Base-by-base conservation (phyloP, 2,888 invertebrate species). In the Plebejus anna region DNA sequence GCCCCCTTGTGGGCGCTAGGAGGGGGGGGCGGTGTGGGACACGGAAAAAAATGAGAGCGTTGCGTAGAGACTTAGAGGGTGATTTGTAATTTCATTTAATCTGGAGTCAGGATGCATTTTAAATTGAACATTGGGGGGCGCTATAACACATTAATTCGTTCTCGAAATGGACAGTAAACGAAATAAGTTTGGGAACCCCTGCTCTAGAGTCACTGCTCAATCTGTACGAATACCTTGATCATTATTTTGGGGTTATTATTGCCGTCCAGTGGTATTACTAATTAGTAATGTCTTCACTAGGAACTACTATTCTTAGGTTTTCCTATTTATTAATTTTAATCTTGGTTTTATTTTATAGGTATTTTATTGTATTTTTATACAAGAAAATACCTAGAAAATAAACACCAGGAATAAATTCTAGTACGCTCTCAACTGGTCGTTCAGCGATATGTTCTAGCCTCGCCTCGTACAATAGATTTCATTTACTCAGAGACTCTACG, bases 391-490 rank as follows among this genome's bases (percentile, higher is more conserved):
- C 51, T 13, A 32, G 73, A 51, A 73, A 55, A 55, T 73, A 73
- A 32, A 32, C 13, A 28, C 28, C 9, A 42, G 9, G 72, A 11
- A 72, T 72, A 72, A 72, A 72, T 72, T 72, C 22, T 22, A 72
- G 72, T 72, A 72, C 47, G 47, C 72, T 42, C 22, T 22, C 11
- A 22, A 6, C 72, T 28, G 22, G 72, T 51, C 47, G 16, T 66
- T 73, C 16, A 6, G 55, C 47, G 32, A 32, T 73, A 16, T 7
- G 73, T 73, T 73, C 13, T 32, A 32, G 5, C 73, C 47, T 1
- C 47, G 73, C 73, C 47, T 16, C 32, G 51, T 55, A 73, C 55
- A 72, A 72, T 47, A 72, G 72, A 72, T 72, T 73, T 73, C 73
- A 55, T 73, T 73, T 73, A 55, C 73, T 73, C 51, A 55, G 55